These are phyloP conservation scores for Labia minor DNA, from an alignment of 2,888 invertebrate species.

Conservation along the genomic window DNA sequence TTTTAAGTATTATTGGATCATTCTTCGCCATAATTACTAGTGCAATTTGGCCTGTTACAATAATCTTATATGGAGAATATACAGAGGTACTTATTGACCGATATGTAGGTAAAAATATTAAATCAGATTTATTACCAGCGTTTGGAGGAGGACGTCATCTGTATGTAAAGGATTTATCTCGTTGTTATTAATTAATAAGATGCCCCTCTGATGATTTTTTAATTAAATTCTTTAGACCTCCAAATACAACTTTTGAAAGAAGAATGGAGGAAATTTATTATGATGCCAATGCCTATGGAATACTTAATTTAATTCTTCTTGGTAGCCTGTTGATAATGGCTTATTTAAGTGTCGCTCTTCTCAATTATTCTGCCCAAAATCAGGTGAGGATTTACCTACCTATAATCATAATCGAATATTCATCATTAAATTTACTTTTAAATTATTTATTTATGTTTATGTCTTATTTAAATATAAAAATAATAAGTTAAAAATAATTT, in stretches of 20 bases:
- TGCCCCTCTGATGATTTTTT: too few relatives aligned
- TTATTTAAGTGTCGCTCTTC: conserved; percentile 28
- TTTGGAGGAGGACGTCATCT: conserved; percentile 24
- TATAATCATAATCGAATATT: too few relatives aligned
- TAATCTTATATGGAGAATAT: conserved; percentile 26
- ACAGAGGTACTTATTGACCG: conserved; percentile 24
- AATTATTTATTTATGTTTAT: too few relatives aligned
- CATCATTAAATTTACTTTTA: too few relatives aligned
- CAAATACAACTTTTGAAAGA: background rate
- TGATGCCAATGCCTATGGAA: background rate
- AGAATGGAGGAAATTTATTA: background rate
- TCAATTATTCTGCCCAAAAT: conserved; percentile 29
- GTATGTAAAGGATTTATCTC: too few relatives aligned
- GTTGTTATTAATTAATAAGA: too few relatives aligned
- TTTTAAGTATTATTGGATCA: conserved; percentile 19
- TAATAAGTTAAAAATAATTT: too few relatives aligned
- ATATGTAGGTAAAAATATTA: conserved; percentile 14
- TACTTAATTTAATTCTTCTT: background rate
- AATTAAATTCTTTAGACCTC: too few relatives aligned
- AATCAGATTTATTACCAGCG: conserved; percentile 13
- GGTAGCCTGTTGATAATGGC: background rate
- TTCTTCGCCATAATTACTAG: conserved; percentile 36
- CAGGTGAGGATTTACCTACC: conserved; percentile 25
- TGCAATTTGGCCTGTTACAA: conserved; percentile 33
- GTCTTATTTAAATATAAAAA: too few relatives aligned